Conservation (phyloP, 2,113 vertebrate genomes). For the Kryptolebias marmoratus region DNA sequence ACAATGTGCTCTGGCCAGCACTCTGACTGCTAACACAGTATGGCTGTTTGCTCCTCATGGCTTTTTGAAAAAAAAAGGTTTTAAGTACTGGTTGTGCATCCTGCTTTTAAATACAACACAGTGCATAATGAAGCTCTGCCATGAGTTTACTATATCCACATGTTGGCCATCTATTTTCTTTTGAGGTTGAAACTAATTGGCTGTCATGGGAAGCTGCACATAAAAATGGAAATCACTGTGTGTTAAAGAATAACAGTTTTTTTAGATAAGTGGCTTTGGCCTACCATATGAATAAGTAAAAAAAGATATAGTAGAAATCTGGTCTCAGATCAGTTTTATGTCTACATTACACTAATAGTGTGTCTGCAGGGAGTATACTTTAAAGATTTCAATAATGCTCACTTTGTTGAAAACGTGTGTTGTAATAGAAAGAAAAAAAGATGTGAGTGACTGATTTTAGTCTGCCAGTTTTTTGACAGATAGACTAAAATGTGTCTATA, state of each 20-base stretch:
- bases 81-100: background rate
- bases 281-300: background rate
- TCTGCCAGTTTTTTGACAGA: no score
- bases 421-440: no score
- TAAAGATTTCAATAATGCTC: background rate
- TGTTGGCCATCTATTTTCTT: background rate
- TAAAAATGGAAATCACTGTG: background rate
- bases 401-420: constrained; percentile 9
- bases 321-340: background rate
- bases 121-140: constrained; percentile 1
- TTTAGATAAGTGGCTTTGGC: background rate
- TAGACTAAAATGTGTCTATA: no score
- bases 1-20: background rate
- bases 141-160: background rate
- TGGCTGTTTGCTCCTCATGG: background rate
- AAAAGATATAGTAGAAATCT: background rate
- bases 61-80: constrained; percentile 4
- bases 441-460: no score
- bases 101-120: constrained; percentile 8
- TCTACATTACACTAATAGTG: background rate
- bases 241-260: background rate
- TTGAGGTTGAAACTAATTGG: constrained; percentile 27
- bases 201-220: background rate
- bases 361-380: background rate
- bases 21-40: background rate